Percentiles rank a stretch among this genome's conserved stretches.
phyloP scores from a whole-genome alignment of 2,113 vertebrate genomes.

The Tachycineta bicolor region DNA sequence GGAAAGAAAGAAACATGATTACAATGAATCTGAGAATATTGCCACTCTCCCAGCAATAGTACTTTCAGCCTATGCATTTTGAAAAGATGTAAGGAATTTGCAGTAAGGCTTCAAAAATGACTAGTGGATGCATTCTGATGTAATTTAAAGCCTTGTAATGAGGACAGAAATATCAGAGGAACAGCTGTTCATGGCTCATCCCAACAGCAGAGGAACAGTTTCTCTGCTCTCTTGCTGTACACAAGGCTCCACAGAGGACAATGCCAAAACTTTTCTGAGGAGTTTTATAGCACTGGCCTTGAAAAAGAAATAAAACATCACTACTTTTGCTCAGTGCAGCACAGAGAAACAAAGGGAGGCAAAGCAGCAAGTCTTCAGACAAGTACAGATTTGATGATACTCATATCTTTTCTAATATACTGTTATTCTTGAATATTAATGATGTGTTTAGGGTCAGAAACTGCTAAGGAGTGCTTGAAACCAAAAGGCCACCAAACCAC shows the following conservation, averaged over 20 bases:
- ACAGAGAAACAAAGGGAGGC: not conserved
- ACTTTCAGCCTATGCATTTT: not conserved
- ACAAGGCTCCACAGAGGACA: not conserved
- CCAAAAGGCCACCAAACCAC: not conserved
- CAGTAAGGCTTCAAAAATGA: slow-evolving; percentile 12
- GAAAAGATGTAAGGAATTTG: not conserved
- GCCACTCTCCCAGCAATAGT: not conserved
- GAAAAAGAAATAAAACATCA: not conserved
- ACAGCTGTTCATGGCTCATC: not conserved
- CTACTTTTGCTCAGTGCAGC: not conserved
- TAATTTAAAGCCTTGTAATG: slow-evolving; percentile 8
- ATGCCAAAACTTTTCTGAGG: not conserved
- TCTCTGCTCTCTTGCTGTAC: not conserved
- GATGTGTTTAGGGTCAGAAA: not conserved
- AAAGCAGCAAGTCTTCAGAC: not conserved
- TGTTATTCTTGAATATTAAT: not conserved
- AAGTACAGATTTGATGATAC: not conserved
- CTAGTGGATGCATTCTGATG: slow-evolving; percentile 6
- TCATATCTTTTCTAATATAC: not conserved
- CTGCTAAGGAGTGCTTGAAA: not conserved
- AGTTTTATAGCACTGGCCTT: not conserved
- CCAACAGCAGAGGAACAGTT: not conserved
- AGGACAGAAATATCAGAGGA: slow-evolving; percentile 2
- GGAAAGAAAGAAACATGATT: not conserved
- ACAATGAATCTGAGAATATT: not conserved